phyloP scores from a whole-genome alignment of 1,140 invertebrate species.

The Drosophila nasuta region DNA sequence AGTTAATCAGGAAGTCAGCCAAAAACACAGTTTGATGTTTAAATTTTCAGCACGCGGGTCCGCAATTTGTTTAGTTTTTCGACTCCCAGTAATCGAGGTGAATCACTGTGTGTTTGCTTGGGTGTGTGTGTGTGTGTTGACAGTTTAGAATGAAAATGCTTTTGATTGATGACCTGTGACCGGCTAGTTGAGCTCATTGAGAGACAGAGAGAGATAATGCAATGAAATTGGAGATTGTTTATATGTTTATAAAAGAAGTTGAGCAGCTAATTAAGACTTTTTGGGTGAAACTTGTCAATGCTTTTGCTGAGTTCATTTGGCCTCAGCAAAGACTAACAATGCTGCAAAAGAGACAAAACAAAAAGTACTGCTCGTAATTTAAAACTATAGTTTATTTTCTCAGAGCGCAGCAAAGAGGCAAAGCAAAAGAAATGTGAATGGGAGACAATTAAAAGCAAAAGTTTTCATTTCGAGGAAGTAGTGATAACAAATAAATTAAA shows the following conservation, averaged over 20 bases:
- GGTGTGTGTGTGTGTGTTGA: conserved; percentile 56
- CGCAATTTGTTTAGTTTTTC: conserved; percentile 70
- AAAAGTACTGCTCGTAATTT: neutral
- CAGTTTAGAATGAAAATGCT: conserved; percentile 59
- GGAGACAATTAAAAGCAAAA: neutral
- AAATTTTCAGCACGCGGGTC: conserved; percentile 63
- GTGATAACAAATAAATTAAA: neutral
- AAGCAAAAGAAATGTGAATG: neutral
- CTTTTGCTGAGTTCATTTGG: neutral
- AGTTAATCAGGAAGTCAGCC: conserved; percentile 78
- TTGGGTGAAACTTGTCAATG: neutral
- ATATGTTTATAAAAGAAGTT: conserved; percentile 11
- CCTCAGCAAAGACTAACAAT: neutral
- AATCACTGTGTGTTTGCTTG: too few relatives aligned
- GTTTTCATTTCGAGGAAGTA: neutral
- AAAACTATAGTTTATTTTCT: neutral
- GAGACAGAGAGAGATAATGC: neutral
- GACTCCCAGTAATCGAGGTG: neutral
- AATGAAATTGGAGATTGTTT: conserved; percentile 38
- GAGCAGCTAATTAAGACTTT: conserved; percentile 8
- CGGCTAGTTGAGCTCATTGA: conserved; percentile 35
- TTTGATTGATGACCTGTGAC: conserved; percentile 66
- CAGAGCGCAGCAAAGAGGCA: neutral
- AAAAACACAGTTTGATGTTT: conserved; percentile 68
- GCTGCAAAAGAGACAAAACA: neutral